Percentiles rank a stretch among this genome's conserved stretches.
These are phyloP conservation scores for Scomber japonicus DNA, from an alignment of 2,113 vertebrate species.

Conservation along the genomic window DNA sequence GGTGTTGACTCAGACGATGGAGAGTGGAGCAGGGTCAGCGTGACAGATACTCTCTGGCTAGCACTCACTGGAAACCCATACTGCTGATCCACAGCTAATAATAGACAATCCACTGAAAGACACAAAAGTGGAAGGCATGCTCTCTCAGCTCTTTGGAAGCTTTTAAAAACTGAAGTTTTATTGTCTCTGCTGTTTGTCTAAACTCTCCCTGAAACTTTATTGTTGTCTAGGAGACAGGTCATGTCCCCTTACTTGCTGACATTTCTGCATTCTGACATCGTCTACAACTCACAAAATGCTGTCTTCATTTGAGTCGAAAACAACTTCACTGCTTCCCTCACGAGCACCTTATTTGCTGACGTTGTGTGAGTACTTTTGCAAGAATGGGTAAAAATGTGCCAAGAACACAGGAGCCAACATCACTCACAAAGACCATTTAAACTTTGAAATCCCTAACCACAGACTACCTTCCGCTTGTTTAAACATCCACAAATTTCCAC, in stretches of 20 bases:
- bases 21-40: constrained; percentile 43
- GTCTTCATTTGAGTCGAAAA: constrained; percentile 17
- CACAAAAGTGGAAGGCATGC: constrained; percentile 12
- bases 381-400: neutral
- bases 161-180: constrained; percentile 57
- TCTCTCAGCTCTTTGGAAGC: constrained; percentile 54
- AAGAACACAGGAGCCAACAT: constrained; percentile 4
- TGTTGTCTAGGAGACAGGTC: constrained; percentile 17
- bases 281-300: constrained; percentile 19
- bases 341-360: neutral
- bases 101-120: constrained; percentile 57
- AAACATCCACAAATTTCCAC: constrained; percentile 29
- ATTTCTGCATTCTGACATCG: constrained; percentile 9
- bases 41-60: constrained; percentile 67
- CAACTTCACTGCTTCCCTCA: constrained; percentile 8
- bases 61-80: constrained; percentile 60
- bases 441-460: constrained; percentile 11
- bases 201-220: constrained; percentile 34
- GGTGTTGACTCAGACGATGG: constrained; percentile 60
- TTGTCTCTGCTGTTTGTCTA: constrained; percentile 13
- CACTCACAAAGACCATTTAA: neutral
- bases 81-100: constrained; percentile 69
- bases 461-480: constrained; percentile 7
- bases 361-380: constrained; percentile 3
- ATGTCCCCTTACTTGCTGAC: constrained; percentile 23